Evolutionary conservation across 2,888 invertebrate species (phyloP).

Genomic region (Ethmia dodecea): DNA sequence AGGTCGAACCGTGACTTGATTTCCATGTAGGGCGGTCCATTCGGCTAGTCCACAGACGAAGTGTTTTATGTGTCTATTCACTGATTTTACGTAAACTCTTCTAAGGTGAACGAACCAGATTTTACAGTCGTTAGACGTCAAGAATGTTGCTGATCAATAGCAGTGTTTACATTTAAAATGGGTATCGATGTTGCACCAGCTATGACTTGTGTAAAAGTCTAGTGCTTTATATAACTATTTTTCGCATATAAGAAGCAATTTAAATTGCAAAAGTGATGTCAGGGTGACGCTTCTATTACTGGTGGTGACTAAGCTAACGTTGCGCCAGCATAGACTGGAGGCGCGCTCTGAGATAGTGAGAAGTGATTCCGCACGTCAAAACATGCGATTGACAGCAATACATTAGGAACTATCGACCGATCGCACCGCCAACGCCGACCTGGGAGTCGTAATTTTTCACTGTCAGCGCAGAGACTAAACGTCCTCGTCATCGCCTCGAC

Average conservation of each 20-base stretch:
- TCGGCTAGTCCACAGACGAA: conserved; percentile 39
- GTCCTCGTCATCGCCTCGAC: conserved; percentile 63
- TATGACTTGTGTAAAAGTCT: background rate
- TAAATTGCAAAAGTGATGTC: conserved; percentile 40
- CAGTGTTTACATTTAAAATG: background rate
- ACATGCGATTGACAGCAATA: conserved; percentile 70
- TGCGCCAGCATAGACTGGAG: conserved; percentile 30
- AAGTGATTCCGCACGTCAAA: conserved; percentile 66
- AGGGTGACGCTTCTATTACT: conserved; percentile 44
- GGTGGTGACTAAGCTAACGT: conserved; percentile 46
- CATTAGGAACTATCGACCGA: conserved; percentile 70
- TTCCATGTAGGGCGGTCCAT: conserved; percentile 60
- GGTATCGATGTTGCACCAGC: background rate
- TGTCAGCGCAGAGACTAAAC: conserved; percentile 65
- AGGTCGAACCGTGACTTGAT: conserved; percentile 68
- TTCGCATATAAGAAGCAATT: conserved; percentile 32
- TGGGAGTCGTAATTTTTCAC: conserved; percentile 68
- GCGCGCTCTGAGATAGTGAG: conserved; percentile 42
- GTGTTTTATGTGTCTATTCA: conserved; percentile 53
- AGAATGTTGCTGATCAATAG: conserved; percentile 28
- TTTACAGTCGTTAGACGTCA: conserved; percentile 36
- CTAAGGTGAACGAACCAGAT: conserved; percentile 28
- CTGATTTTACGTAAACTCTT: conserved; percentile 45
- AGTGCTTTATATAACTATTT: background rate
- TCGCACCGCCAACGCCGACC: conserved; percentile 48